Base-by-base conservation (phyloP, 2,888 invertebrate species). In the Adelognathus sp. region DNA sequence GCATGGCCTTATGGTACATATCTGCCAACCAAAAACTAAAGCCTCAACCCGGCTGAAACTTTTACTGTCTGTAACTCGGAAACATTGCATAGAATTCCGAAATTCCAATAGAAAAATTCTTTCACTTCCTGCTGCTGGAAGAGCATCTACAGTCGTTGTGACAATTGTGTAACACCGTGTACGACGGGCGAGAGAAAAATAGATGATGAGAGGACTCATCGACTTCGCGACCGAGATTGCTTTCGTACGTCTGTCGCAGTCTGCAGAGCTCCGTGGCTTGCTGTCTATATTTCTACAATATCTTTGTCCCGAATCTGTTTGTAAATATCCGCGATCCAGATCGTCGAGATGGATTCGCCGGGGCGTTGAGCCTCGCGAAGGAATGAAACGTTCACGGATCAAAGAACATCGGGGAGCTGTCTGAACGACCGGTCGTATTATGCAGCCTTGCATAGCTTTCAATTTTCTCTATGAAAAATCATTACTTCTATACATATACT, bases 301-400 rank as follows among this genome's bases (percentile, higher is more conserved):
- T 50, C 46, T 50, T 11, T 24, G 24, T 21, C 24, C 11, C 24
- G 21, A 50, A 24, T 5, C 21, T 50, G 21, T 50, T 50, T 50
- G n/a, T 24, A 21, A 50, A 50, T 66, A 66, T 66, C 50, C 52
- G 39, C 46, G 39, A 36, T 36, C 36, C 14, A 27, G 52, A 36
- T 66, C 24, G 24, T 21, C 36, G 21, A 52, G 33, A 64, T 50
- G 50, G 27, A 14, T 21, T 33, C 18, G 50, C 50, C 7, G 33
- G 36, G 52, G 33, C 50, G 50, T 36, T 52, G 64, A 52, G 14
- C 50, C 52, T 50, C 50, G 33, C 52, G 27, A 33, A 36, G 36
- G 52, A 36, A 52, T 33, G 64, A 64, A 50, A 36, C n/a, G 50
- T 29, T 66, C 21, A 52, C 50, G 50, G 64, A 66, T 66, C 52